Conservation (phyloP, 2,888 invertebrate species). For the Metopia argyrocephala region DNA sequence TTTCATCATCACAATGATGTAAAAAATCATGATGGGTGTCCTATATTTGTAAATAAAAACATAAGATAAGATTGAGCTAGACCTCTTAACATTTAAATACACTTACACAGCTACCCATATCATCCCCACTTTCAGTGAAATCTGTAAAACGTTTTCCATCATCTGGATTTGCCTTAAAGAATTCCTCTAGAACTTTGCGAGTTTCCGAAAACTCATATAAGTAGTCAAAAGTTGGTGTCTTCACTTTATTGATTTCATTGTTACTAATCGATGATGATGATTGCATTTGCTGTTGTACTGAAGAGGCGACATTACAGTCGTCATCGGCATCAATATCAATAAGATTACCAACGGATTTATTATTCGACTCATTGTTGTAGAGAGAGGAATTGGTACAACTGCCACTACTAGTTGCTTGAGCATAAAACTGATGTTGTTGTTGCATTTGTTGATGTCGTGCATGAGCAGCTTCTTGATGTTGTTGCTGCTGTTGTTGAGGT, state of each 20-base stretch:
- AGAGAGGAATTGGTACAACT: constrained; percentile 50
- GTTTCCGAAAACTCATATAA: constrained; percentile 95
- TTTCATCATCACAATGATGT: constrained; percentile 67
- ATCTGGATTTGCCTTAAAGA: constrained; percentile 88
- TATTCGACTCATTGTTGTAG: constrained; percentile 61
- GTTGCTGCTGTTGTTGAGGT: constrained; percentile 58
- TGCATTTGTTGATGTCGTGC: constrained; percentile 61
- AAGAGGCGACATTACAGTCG: constrained; percentile 57
- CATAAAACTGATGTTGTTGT: constrained; percentile 61
- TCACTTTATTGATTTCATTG: constrained; percentile 64
- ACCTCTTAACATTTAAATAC: not conserved
- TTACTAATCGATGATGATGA: constrained; percentile 27
- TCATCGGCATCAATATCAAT: constrained; percentile 72
- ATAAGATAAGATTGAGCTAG: not conserved
- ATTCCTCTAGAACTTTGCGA: constrained; percentile 93
- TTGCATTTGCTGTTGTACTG: constrained; percentile 25
- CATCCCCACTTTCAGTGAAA: constrained; percentile 76
- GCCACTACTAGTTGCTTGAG: constrained; percentile 58
- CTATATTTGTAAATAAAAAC: constrained; percentile 66
- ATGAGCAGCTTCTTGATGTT: constrained; percentile 63
- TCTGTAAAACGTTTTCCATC: constrained; percentile 79
- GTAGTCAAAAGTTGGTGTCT: constrained; percentile 88
- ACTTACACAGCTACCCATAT: constrained; percentile 75
- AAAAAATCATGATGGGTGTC: constrained; percentile 72
- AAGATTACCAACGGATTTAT: constrained; percentile 71